Base-by-base conservation (phyloP, 2,888 invertebrate genomes). In the Brachycybe producta region DNA sequence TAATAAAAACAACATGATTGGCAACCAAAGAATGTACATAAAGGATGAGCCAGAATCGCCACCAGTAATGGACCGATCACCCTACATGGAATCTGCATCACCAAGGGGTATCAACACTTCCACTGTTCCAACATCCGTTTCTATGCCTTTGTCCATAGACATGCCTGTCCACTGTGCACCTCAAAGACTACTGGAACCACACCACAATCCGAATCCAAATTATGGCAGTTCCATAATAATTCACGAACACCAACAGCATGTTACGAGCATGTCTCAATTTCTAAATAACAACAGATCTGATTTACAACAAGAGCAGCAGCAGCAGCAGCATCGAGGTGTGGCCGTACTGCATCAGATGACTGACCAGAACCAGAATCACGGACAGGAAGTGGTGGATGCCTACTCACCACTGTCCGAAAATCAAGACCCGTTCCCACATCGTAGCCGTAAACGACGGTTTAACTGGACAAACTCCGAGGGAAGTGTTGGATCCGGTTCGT, bases 381-480 rank as follows among this genome's bases (percentile, higher is more conserved):
- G 26, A 5, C 24, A 17, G 1, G 24, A 24, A 8, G 23, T 26
- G 8, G n/a, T 3, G 15, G n/a, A 41, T 24, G 23, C 7, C 26
- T 17, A 23, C 8, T 19, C 17, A 5, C 23, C 41, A 2, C n/a
- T n/a, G 13, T 24, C 41, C 8, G 17, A 41, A 17, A 24, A 23
- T 11, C 41, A 41, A 3, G 24, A 41, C 26, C 41, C 17, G 11
- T 26, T 17, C 1, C 4, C 21, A 26, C n/a, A 24, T 8, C 7
- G 41, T 13, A 24, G n/a, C n/a, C 5, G 41, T 24, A 41, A 41
- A n/a, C 21, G 41, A 11, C 23, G 27, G 26, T 23, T 41, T 17
- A 19, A 41, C 26, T 27, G 26, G 5, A 41, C 41, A 7, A 27
- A 41, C 26, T 41, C 41, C 5, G 41, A 41, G n/a, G 41, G 24